Conservation (phyloP, 2,113 vertebrate genomes). For the Tricholaema leucomelas region DNA sequence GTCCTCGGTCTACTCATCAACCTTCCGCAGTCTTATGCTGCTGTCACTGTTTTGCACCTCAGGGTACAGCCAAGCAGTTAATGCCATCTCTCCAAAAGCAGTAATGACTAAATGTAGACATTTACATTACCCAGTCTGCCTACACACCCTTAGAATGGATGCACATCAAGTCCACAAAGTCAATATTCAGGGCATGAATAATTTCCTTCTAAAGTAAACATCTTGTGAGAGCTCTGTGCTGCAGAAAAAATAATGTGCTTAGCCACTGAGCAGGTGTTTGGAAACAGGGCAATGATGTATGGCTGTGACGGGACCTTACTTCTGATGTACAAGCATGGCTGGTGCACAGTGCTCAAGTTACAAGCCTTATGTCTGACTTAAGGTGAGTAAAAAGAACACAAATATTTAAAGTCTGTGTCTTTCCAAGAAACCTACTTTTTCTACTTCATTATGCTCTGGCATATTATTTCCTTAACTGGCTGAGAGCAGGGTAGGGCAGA, state of each 20-base stretch:
- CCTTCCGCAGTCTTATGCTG: background rate
- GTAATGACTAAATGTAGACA: background rate
- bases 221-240: background rate
- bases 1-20: background rate
- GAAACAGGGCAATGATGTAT: background rate
- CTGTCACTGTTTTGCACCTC: background rate
- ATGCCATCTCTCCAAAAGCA: background rate
- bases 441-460: background rate
- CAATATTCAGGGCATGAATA: background rate
- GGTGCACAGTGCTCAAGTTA: background rate
- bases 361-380: fast-evolving
- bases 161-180: background rate
- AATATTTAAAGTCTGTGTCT: background rate
- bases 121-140: background rate
- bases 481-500: background rate
- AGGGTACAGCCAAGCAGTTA: background rate
- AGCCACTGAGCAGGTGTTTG: background rate
- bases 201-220: background rate
- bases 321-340: background rate
- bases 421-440: background rate
- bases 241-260: background rate
- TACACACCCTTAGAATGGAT: background rate
- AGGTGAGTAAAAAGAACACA: fast-evolving
- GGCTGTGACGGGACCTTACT: background rate
- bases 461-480: background rate